Base-by-base conservation (phyloP, 2,797 vertebrate species). In the Aplochiton taeniatus region DNA sequence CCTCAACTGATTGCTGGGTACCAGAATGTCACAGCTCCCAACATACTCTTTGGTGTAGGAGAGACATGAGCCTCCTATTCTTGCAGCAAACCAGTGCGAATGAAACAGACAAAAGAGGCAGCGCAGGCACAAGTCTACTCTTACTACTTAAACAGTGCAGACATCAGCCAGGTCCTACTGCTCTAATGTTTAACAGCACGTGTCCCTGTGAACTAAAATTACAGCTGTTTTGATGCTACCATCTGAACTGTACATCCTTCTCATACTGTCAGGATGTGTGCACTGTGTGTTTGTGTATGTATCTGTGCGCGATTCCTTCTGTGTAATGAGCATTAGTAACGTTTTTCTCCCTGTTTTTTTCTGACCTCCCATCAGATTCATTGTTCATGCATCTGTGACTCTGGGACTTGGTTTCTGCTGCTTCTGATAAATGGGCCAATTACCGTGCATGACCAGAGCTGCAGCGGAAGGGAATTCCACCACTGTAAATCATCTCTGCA, bases 401-500 rank as follows among this genome's bases (percentile, higher is more conserved):
- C 66, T 63, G 71, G 53, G 61, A 68, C 67, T 79, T 48, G 59
- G 72, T 78, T 77, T 73, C 72, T 51, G 70, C 65, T 66, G 78
- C 69, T 62, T 73, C 65, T 87, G 83, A 88, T 74, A 87, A 90
- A 91, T 88, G 80, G 87, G 77, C 78, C 87, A 81, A 79, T 91
- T 89, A 86, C 72, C 54, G 68, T 63, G 82, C 78, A 77, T 84
- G 80, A 86, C 75, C 69, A 79, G 85, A 82, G 87, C 75, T 85
- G 83, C 83, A 79, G 82, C 83, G 83, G 80, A 83, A 85, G 81
- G 84, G 84, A 81, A 86, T 85, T 88, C 88, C 82, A 72, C 8
- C 61, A 31, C 70, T 69, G 73, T 88, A 79, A 90, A 89, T 90
- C 86, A 83, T 8, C 57, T 61, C 66, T 41, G 70, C 68, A 11